These are phyloP conservation scores for Lepus timidus DNA, from an alignment of 2,113 vertebrate species.

Conservation along the genomic window DNA sequence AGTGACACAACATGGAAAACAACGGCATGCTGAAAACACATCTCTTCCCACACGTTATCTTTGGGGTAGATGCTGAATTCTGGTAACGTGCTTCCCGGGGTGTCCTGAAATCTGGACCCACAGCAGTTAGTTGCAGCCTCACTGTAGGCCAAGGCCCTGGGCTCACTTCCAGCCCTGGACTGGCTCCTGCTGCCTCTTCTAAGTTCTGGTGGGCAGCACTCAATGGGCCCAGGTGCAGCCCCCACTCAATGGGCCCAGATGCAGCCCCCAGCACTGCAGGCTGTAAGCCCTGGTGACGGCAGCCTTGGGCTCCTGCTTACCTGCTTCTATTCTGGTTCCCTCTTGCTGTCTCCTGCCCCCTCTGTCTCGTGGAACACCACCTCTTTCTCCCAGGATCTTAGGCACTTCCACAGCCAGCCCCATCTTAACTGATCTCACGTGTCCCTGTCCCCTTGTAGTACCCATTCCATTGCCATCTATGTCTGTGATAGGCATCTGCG, in stretches of 20 bases:
- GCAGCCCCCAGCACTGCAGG: background rate
- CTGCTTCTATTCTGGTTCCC: background rate
- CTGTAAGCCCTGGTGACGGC: background rate
- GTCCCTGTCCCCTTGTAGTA: background rate
- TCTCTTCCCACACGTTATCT: background rate
- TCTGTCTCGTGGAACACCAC: background rate
- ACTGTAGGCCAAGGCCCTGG: background rate
- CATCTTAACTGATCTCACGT: background rate
- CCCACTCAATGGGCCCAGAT: too few relatives aligned
- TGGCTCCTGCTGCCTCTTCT: background rate
- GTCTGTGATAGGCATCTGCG: too few relatives aligned
- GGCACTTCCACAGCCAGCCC: background rate
- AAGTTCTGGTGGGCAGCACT: background rate
- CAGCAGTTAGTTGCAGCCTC: conserved; percentile 49
- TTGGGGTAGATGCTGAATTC: background rate
- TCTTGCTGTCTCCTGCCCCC: background rate
- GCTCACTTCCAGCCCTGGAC: background rate
- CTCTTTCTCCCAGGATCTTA: background rate
- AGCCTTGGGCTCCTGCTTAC: background rate
- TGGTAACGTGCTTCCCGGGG: conserved; percentile 3
- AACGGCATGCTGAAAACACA: background rate
- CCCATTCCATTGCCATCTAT: background rate
- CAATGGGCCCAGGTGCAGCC: background rate
- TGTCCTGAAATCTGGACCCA: conserved; percentile 41
- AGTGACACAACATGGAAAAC: background rate